Conservation (phyloP, 2,888 invertebrate species). For the Sympetrum striolatum region DNA sequence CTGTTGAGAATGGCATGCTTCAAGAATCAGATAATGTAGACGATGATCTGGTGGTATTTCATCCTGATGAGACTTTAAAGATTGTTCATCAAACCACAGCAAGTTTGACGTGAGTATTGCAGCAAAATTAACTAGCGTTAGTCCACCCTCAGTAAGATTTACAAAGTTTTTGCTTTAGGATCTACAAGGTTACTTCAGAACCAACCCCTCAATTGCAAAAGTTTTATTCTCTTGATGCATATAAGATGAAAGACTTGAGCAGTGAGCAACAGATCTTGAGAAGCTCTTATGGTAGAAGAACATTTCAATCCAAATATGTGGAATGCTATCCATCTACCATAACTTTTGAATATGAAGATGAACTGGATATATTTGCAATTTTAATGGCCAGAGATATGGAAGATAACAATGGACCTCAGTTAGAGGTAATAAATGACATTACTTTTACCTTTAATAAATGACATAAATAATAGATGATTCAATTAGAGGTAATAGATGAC, state of each 20-base stretch:
- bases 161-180: background rate
- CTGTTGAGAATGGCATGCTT: background rate
- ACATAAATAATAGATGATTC: no score
- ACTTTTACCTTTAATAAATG: background rate
- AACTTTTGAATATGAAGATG: slow-evolving; percentile 30
- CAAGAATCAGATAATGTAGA: slow-evolving; percentile 18
- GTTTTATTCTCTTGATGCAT: background rate
- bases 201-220: background rate
- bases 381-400: background rate
- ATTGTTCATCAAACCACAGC: slow-evolving; percentile 8
- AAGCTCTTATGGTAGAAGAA: slow-evolving; percentile 17
- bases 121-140: background rate
- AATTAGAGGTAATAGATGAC: no score
- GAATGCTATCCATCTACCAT: background rate
- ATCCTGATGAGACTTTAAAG: slow-evolving; percentile 5
- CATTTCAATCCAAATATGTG: background rate
- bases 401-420: background rate
- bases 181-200: background rate
- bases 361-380: slow-evolving; percentile 23
- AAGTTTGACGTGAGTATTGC: background rate
- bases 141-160: no score
- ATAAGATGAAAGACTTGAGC: background rate
- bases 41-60: slow-evolving; percentile 13
- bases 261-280: background rate
- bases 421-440: slow-evolving; percentile 27